phyloP scores from a whole-genome alignment of 2,113 vertebrate genomes.

The Forbesichthys agassizii region DNA sequence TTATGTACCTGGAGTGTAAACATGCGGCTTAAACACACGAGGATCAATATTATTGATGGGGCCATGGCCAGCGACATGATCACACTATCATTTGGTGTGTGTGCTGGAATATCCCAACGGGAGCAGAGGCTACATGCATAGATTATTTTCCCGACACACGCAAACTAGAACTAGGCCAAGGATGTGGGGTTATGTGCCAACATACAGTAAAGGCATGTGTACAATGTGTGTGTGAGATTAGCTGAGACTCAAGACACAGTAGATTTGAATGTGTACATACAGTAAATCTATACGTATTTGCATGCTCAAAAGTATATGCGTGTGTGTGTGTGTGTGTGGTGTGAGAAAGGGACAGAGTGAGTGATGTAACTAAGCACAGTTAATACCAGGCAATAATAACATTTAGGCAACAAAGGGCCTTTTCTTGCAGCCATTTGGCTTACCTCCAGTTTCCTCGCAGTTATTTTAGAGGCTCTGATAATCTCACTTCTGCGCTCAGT shows the following conservation, averaged over 20 bases:
- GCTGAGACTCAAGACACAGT: not conserved
- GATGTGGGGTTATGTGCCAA: too few species aligned
- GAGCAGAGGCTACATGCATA: conserved; percentile 22
- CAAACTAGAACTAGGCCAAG: conserved; percentile 6
- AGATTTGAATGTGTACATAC: too few species aligned
- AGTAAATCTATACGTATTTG: too few species aligned
- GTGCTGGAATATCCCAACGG: conserved; percentile 1
- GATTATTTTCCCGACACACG: conserved; percentile 24
- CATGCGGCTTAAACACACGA: conserved; percentile 45
- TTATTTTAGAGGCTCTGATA: conserved; percentile 61
- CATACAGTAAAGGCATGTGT: conserved; percentile 16
- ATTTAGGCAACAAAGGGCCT: conserved; percentile 64
- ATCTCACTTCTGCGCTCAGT: conserved; percentile 49
- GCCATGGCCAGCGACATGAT: conserved; percentile 19
- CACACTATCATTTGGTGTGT: not conserved
- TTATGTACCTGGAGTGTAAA: conserved; percentile 44
- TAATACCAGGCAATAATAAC: conserved; percentile 65
- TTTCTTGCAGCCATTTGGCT: conserved; percentile 62
- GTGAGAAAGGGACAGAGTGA: not conserved
- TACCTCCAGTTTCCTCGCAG: conserved; percentile 45
- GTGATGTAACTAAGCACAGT: conserved; percentile 55
- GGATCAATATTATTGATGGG: conserved; percentile 55
- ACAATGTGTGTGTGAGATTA: not conserved
- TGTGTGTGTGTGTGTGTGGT: not conserved
- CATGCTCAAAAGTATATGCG: not conserved